Percentiles rank a stretch among this genome's conserved stretches.
phyloP scores from a whole-genome alignment of 2,888 invertebrate species.

The Melinopterus prodromus region DNA sequence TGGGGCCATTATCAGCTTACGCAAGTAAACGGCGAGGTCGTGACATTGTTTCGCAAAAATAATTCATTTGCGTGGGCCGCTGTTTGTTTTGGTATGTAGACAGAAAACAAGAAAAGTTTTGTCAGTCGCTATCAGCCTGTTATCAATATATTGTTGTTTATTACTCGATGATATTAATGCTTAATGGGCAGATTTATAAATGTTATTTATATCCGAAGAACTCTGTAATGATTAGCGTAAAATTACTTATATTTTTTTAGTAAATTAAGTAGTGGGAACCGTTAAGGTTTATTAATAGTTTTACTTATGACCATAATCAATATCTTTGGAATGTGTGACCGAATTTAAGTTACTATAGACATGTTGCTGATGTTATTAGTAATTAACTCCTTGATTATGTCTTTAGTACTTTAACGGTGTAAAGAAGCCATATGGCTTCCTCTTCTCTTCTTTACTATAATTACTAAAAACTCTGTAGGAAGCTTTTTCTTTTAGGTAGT shows the following conservation, averaged over 20 bases:
- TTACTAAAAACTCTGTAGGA: too few species aligned
- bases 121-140: neutral
- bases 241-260: too few species aligned
- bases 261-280: neutral
- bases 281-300: neutral
- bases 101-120: neutral
- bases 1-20: constrained; percentile 32
- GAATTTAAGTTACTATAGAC: neutral
- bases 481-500: too few species aligned
- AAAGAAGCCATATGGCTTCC: neutral
- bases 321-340: neutral
- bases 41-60: constrained; percentile 31
- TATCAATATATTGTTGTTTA: neutral
- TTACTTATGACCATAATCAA: neutral
- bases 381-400: neutral
- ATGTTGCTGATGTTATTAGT: neutral
- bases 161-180: neutral
- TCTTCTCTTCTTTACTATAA: too few species aligned
- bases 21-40: constrained; percentile 32
- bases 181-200: neutral
- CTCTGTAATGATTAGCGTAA: neutral
- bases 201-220: neutral
- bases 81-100: constrained; percentile 20
- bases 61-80: constrained; percentile 32
- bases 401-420: neutral